Conservation (phyloP, 1,140 invertebrate species). For the Drosophila murphyi region DNA sequence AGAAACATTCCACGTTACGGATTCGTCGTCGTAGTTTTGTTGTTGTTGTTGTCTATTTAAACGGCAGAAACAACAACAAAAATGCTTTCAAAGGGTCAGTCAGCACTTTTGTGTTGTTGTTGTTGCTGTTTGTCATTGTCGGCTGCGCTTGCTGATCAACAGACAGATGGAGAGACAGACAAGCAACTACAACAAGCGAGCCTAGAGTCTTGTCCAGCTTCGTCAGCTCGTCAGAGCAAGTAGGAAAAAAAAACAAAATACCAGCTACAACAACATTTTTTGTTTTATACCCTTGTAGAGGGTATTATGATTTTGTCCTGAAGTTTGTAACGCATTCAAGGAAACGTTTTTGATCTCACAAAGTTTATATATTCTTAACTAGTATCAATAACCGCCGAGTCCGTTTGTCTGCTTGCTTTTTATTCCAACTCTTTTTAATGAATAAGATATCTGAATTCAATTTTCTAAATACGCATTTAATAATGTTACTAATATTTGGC, state of each 20-base stretch:
- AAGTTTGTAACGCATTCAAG: too few species aligned
- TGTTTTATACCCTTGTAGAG: neutral
- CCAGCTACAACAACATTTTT: constrained; percentile 36
- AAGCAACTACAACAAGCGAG: constrained; percentile 21
- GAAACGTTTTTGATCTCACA: too few species aligned
- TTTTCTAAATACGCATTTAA: too few species aligned
- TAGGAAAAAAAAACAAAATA: constrained; percentile 19
- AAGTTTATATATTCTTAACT: too few species aligned
- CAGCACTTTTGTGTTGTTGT: constrained; percentile 50
- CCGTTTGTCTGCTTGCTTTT: neutral
- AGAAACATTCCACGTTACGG: constrained; percentile 24
- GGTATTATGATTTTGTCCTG: too few species aligned
- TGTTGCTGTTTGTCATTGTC: constrained; percentile 42
- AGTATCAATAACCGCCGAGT: too few species aligned
- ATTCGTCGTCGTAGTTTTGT: constrained; percentile 9
- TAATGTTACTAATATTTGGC: too few species aligned
- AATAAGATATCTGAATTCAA: too few species aligned
- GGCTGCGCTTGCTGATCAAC: constrained; percentile 57
- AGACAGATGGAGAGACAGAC: constrained; percentile 41
- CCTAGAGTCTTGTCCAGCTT: constrained; percentile 44
- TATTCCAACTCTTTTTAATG: too few species aligned
- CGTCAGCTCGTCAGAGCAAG: constrained; percentile 50
- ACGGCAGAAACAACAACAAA: constrained; percentile 53
- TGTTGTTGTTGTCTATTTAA: constrained; percentile 45
- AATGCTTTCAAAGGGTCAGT: constrained; percentile 74